phyloP scores from a whole-genome alignment of 1,140 invertebrate genomes.

The Fopius arisanus region DNA sequence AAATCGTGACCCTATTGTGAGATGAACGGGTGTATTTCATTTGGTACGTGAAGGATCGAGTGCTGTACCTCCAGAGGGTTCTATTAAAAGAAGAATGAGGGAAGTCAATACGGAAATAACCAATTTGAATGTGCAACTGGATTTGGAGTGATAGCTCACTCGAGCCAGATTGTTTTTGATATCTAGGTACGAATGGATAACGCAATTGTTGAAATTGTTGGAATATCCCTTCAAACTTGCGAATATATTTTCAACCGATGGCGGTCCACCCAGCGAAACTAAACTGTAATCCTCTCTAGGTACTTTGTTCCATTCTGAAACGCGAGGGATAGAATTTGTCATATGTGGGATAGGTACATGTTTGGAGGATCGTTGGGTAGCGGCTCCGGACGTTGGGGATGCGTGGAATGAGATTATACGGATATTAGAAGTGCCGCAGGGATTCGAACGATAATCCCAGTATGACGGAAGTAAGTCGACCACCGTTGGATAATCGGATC shows the following conservation, averaged over 20 bases:
- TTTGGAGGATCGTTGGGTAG: constrained; percentile 9
- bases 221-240: neutral
- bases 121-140: neutral
- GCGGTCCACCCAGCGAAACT: neutral
- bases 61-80: neutral
- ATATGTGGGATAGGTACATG: constrained; percentile 3
- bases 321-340: constrained; percentile 23
- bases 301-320: neutral
- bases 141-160: too few relatives aligned
- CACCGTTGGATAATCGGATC: constrained; percentile 17
- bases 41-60: neutral
- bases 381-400: constrained; percentile 10
- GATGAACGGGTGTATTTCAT: neutral
- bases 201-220: too few relatives aligned
- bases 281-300: neutral
- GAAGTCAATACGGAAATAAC: neutral
- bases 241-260: neutral
- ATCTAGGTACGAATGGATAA: too few relatives aligned
- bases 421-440: constrained; percentile 18
- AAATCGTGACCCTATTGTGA: constrained; percentile 3
- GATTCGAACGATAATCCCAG: constrained; percentile 19
- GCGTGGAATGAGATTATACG: constrained; percentile 23
- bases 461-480: constrained; percentile 23
- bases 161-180: too few relatives aligned
- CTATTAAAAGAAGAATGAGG: neutral